Percentiles rank a stretch among this genome's conserved stretches.
phyloP scores from a whole-genome alignment of 1,140 invertebrate genomes.

The Ceratina calcarata region DNA sequence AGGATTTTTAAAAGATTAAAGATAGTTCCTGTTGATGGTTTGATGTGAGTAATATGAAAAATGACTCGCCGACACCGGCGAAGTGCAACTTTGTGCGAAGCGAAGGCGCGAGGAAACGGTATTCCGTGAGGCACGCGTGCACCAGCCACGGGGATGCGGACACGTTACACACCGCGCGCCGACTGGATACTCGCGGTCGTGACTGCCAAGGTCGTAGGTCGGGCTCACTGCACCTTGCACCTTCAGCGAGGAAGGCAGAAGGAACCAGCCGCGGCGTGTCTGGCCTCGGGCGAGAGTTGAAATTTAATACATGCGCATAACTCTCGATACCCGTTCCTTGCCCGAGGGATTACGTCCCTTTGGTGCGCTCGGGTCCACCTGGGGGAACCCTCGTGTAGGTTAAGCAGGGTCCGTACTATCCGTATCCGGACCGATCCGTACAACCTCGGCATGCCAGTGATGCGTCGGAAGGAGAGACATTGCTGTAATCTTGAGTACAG shows the following conservation, averaged over 20 bases:
- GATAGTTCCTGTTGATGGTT: not conserved
- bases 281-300: slow-evolving; percentile 71
- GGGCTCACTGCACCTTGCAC: slow-evolving; percentile 72
- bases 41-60: no score
- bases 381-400: slow-evolving; percentile 11
- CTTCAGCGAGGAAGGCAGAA: slow-evolving; percentile 55
- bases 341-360: slow-evolving; percentile 21
- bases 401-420: no score
- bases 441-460: no score
- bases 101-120: slow-evolving; percentile 48
- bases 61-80: not conserved
- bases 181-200: slow-evolving; percentile 59
- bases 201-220: slow-evolving; percentile 75
- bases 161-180: slow-evolving; percentile 17
- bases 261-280: slow-evolving; percentile 59
- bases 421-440: no score
- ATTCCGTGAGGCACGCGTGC: slow-evolving; percentile 36
- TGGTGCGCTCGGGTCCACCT: slow-evolving; percentile 20
- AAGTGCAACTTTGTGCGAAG: not conserved
- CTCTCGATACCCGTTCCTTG: slow-evolving; percentile 43
- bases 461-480: no score
- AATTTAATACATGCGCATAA: slow-evolving; percentile 73
- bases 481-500: no score
- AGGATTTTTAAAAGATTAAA: not conserved
- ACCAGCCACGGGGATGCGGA: not conserved